A percentile compares a stretch with the other conserved stretches of the same genome.
Evolutionary conservation across 2,888 invertebrate species (phyloP).

Genomic region (Chromoteleia sp.): DNA sequence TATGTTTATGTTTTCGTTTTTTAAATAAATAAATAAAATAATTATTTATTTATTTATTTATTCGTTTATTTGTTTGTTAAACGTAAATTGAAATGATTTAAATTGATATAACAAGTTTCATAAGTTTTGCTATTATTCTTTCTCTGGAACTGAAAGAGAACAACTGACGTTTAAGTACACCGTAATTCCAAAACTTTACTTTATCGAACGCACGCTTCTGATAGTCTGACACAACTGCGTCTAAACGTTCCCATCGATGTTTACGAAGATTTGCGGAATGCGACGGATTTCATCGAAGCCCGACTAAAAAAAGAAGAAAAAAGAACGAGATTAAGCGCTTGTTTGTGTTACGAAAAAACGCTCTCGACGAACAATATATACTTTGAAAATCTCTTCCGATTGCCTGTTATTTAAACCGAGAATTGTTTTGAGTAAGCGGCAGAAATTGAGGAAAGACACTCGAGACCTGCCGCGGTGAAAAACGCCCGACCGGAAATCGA

Average conservation of each 20-base stretch:
- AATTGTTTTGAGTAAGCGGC: conserved; percentile 34
- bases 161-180: neutral
- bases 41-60: too few relatives aligned
- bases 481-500: neutral
- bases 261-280: conserved; percentile 48
- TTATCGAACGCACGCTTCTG: conserved; percentile 6
- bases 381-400: conserved; percentile 46
- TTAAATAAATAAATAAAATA: too few relatives aligned
- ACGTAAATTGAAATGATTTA: too few relatives aligned
- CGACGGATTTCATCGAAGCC: conserved; percentile 49
- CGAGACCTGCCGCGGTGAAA: neutral
- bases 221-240: conserved; percentile 5
- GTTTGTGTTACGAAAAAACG: conserved; percentile 50
- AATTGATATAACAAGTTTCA: too few relatives aligned
- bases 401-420: conserved; percentile 46
- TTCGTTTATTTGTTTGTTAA: too few relatives aligned
- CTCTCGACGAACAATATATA: conserved; percentile 44
- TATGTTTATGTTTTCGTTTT: too few relatives aligned
- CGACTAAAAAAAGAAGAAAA: conserved; percentile 14
- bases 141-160: too few relatives aligned
- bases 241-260: conserved; percentile 42
- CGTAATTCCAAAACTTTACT: conserved; percentile 5
- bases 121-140: too few relatives aligned
- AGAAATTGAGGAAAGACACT: conserved; percentile 25
- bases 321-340: conserved; percentile 14